Conservation (phyloP, 2,888 invertebrate species). For the Lithophane leautieri region DNA sequence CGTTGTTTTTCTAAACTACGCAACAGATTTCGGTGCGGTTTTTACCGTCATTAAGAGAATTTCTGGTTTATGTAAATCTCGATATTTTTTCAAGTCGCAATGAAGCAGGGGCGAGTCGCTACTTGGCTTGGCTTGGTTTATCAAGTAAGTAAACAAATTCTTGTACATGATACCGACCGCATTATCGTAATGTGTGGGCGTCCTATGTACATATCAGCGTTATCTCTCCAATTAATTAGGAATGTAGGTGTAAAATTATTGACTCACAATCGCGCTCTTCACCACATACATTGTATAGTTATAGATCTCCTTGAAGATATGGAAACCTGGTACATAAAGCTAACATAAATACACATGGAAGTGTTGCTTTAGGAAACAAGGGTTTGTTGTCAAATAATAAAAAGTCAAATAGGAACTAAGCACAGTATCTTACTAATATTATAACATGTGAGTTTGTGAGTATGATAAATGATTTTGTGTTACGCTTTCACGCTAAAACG, state of each 20-base stretch:
- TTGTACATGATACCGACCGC: not conserved
- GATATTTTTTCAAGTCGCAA: not conserved
- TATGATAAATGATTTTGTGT: no score
- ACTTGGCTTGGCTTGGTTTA: constrained; percentile 19
- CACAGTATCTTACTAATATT: no score
- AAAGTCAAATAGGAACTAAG: no score
- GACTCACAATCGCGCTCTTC: constrained; percentile 25
- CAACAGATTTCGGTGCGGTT: no score
- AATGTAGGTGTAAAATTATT: constrained; percentile 53
- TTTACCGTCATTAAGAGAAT: no score
- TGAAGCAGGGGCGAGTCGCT: not conserved
- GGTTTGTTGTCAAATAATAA: no score
- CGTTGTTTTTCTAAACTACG: no score
- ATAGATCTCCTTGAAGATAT: constrained; percentile 43
- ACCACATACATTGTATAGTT: constrained; percentile 22
- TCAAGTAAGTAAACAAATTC: constrained; percentile 26
- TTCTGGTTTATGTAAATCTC: no score
- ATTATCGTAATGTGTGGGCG: constrained; percentile 50
- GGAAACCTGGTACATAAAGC: constrained; percentile 13
- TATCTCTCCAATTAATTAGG: constrained; percentile 52
- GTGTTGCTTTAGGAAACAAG: no score
- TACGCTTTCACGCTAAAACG: no score
- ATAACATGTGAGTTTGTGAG: no score
- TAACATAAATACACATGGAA: no score
- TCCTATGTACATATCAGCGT: constrained; percentile 36